A percentile compares a stretch with the other conserved stretches of the same genome.
phyloP scores from a whole-genome alignment of 1,140 invertebrate genomes.

The Drosophila sturtevanti region DNA sequence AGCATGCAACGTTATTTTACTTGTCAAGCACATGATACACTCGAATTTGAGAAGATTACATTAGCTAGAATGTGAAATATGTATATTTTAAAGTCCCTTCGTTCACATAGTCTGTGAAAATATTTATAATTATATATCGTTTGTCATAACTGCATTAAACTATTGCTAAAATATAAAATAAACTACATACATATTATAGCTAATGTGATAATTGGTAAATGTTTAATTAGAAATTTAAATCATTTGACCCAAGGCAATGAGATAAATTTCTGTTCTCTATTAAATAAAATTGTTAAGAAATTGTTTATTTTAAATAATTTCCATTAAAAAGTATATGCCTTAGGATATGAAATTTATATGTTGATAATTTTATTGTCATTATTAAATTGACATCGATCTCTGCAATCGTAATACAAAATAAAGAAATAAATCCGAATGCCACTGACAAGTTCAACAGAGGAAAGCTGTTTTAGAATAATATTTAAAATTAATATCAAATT shows the following conservation, averaged over 20 bases:
- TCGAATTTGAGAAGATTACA: conserved; percentile 7
- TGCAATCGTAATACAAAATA: too few relatives aligned
- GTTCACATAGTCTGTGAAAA: too few relatives aligned
- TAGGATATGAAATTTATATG: neutral
- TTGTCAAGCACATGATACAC: neutral
- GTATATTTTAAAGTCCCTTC: too few relatives aligned
- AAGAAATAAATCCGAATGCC: too few relatives aligned
- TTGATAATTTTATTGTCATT: neutral
- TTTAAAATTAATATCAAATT: too few relatives aligned
- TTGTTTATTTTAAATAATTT: neutral
- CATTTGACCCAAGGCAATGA: neutral
- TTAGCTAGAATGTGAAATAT: neutral
- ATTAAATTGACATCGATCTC: neutral
- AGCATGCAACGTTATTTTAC: conserved; percentile 47
- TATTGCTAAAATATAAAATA: too few relatives aligned
- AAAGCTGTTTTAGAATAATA: too few relatives aligned
- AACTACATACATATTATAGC: neutral
- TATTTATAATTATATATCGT: too few relatives aligned
- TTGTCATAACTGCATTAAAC: too few relatives aligned
- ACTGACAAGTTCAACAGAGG: too few relatives aligned
- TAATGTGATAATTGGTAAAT: neutral
- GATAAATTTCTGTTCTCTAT: neutral
- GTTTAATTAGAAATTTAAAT: neutral
- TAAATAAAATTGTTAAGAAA: neutral
- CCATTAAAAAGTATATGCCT: neutral